Conservation (phyloP, 2,113 vertebrate genomes). For the Trachemys scripta region DNA sequence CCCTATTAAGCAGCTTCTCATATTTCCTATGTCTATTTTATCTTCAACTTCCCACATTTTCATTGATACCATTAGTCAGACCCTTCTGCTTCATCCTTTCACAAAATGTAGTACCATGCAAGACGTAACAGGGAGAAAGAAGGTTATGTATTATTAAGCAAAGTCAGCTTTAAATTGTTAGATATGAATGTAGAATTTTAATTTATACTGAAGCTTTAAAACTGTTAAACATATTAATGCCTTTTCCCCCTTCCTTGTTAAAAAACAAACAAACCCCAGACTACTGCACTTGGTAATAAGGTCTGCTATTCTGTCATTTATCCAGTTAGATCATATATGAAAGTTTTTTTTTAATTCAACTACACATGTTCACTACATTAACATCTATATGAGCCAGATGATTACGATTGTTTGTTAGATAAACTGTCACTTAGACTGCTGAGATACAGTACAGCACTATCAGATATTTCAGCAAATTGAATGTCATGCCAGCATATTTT, state of each 20-base stretch:
- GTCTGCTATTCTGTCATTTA: neutral
- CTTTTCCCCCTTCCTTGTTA: neutral
- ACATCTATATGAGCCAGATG: neutral
- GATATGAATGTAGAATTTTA: neutral
- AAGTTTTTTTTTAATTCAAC: neutral
- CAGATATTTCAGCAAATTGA: neutral
- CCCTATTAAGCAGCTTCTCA: neutral
- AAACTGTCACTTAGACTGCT: neutral
- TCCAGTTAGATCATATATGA: neutral
- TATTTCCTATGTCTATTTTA: neutral
- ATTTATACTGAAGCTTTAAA: neutral
- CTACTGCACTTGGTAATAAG: neutral
- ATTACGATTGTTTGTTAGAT: fast-evolving
- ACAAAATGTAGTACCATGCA: neutral
- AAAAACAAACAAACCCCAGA: neutral
- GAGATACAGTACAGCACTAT: neutral
- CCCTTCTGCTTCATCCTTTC: neutral
- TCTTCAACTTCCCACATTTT: neutral
- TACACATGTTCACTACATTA: neutral
- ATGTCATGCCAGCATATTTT: neutral
- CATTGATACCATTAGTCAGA: neutral
- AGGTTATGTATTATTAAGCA: neutral
- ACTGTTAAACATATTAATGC: neutral
- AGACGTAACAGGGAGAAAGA: neutral
- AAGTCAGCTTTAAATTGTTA: neutral